Percentiles rank a stretch among this genome's conserved stretches.
phyloP scores from a whole-genome alignment of 2,888 invertebrate genomes.

The Esperia sulphurella region DNA sequence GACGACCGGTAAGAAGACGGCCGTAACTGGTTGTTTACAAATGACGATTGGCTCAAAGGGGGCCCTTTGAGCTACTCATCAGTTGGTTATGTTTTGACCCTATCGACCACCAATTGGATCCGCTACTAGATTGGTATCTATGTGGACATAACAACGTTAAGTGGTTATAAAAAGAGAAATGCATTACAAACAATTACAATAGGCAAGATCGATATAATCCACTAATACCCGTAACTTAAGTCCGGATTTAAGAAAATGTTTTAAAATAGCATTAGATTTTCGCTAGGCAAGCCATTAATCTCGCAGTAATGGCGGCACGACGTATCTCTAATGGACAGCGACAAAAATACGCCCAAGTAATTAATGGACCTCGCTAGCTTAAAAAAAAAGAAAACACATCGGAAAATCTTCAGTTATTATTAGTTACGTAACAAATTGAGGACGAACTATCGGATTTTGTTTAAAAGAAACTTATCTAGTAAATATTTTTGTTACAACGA shows the following conservation, averaged over 20 bases:
- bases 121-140: too few species aligned
- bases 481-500: too few species aligned
- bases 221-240: neutral
- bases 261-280: constrained; percentile 35
- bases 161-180: too few species aligned
- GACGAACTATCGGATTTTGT: neutral
- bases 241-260: neutral
- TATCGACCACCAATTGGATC: too few species aligned
- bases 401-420: constrained; percentile 14
- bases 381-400: constrained; percentile 30
- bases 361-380: constrained; percentile 55
- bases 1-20: too few species aligned
- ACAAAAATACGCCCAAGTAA: constrained; percentile 62
- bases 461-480: too few species aligned
- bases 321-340: constrained; percentile 68
- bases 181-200: too few species aligned
- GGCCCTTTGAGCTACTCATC: too few species aligned
- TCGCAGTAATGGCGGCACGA: constrained; percentile 50
- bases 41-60: too few species aligned
- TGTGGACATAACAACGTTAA: too few species aligned
- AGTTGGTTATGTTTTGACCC: too few species aligned
- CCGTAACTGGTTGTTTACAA: too few species aligned
- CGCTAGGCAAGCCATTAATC: constrained; percentile 53
- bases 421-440: neutral
- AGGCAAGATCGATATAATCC: neutral